Evolutionary conservation across 2,113 vertebrate genomes (phyloP).

Genomic region (Calidris pygmaea): DNA sequence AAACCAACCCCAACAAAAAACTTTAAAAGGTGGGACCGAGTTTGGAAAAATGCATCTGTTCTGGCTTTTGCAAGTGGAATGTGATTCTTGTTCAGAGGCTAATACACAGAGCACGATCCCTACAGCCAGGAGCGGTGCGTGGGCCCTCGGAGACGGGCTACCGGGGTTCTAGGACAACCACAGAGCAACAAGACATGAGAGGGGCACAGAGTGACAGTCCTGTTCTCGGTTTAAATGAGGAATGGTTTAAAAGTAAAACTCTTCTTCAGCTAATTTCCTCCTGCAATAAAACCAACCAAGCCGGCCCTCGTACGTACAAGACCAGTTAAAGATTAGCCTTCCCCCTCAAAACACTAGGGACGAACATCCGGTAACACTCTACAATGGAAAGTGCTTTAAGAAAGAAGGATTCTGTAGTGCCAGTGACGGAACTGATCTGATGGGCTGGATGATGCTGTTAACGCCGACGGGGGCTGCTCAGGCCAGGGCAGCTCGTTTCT

Average conservation of each 20-base stretch:
- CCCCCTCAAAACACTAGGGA: conserved; percentile 76
- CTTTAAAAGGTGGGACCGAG: neutral
- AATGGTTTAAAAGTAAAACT: conserved; percentile 69
- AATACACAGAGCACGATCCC: conserved; percentile 43
- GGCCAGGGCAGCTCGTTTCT: conserved; percentile 89
- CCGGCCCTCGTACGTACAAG: conserved; percentile 47
- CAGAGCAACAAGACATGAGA: conserved; percentile 52
- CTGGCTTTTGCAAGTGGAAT: conserved; percentile 62
- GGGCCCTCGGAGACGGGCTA: conserved; percentile 18
- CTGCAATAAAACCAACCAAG: conserved; percentile 63
- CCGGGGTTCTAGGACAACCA: conserved; percentile 55
- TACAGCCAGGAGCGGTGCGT: neutral
- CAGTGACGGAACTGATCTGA: conserved; percentile 76
- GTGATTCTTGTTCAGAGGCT: conserved; percentile 49
- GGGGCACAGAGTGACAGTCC: conserved; percentile 61
- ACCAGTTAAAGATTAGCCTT: conserved; percentile 66
- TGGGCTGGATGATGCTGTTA: conserved; percentile 62
- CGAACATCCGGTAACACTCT: conserved; percentile 73
- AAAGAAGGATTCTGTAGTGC: conserved; percentile 80
- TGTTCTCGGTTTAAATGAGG: conserved; percentile 62
- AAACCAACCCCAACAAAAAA: neutral
- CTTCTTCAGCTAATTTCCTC: conserved; percentile 68
- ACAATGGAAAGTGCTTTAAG: conserved; percentile 81
- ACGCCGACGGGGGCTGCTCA: conserved; percentile 70
- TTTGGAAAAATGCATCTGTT: conserved; percentile 48